These are phyloP conservation scores for Incurvaria masculella DNA, from an alignment of 2,888 invertebrate species.

Conservation along the genomic window DNA sequence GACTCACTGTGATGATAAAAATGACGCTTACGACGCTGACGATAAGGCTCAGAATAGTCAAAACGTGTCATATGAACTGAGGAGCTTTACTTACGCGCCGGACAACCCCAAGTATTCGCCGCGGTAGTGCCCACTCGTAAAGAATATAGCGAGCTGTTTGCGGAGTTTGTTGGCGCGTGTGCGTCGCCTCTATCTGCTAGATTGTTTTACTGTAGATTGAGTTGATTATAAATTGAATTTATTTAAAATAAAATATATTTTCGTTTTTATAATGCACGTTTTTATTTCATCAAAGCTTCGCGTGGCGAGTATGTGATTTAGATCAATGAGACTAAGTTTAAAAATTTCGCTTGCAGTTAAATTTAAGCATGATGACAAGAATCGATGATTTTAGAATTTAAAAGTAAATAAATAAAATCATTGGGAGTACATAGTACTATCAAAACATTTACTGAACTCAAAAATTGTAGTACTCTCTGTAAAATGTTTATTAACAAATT, in stretches of 20 bases:
- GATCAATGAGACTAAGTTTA: no score
- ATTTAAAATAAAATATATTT: not conserved
- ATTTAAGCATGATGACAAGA: no score
- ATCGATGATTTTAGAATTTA: no score
- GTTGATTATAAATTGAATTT: not conserved
- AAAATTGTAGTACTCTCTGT: no score
- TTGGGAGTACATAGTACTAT: no score
- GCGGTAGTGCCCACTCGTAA: slow-evolving; percentile 32
- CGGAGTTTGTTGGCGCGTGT: not conserved
- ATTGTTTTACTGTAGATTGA: not conserved
- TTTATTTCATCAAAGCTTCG: not conserved
- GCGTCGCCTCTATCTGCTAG: not conserved
- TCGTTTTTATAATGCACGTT: not conserved
- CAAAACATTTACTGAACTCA: no score
- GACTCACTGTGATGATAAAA: slow-evolving; percentile 8
- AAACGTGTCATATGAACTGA: slow-evolving; percentile 70
- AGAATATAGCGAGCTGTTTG: not conserved
- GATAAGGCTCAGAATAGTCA: slow-evolving; percentile 18
- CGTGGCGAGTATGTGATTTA: no score
- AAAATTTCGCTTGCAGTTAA: no score
- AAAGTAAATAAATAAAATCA: no score
- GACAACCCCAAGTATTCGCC: slow-evolving; percentile 85
- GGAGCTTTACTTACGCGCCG: slow-evolving; percentile 86
- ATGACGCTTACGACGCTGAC: slow-evolving; percentile 11
- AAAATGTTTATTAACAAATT: no score